A percentile compares a stretch with the other conserved stretches of the same genome.
Evolutionary conservation across 2,888 invertebrate species (phyloP).

Genomic region (Cataglyphis rosenhaueri): DNA sequence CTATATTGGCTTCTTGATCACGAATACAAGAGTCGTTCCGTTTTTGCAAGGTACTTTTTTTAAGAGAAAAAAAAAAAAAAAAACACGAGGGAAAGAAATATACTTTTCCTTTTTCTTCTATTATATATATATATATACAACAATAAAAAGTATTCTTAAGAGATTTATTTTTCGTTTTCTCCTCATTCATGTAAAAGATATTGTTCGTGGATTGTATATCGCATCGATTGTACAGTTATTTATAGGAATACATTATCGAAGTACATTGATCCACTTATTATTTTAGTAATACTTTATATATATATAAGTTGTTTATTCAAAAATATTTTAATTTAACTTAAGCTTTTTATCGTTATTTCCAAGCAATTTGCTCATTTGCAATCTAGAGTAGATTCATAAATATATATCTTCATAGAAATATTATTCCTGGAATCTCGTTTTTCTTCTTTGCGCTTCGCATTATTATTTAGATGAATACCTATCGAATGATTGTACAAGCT

Average conservation of each 20-base stretch:
- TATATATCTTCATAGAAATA: background rate
- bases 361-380: background rate
- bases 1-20: background rate
- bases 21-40: background rate
- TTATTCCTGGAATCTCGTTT: background rate
- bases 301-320: background rate
- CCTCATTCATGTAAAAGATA: background rate
- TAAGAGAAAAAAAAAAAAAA: background rate
- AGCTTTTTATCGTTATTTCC: background rate
- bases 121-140: background rate
- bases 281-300: background rate
- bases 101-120: background rate
- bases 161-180: background rate
- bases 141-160: background rate
- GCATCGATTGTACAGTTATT: background rate
- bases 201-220: background rate
- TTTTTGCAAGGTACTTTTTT: background rate
- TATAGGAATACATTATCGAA: background rate
- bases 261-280: background rate
- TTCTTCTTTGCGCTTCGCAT: background rate
- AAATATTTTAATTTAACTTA: background rate
- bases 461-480: slow-evolving; percentile 9
- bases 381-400: background rate
- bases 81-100: background rate
- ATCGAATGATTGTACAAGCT: background rate